Percentiles rank a stretch among this genome's conserved stretches.
Evolutionary conservation across 2,113 vertebrate genomes (phyloP).

Genomic region (Aphyosemion australe): DNA sequence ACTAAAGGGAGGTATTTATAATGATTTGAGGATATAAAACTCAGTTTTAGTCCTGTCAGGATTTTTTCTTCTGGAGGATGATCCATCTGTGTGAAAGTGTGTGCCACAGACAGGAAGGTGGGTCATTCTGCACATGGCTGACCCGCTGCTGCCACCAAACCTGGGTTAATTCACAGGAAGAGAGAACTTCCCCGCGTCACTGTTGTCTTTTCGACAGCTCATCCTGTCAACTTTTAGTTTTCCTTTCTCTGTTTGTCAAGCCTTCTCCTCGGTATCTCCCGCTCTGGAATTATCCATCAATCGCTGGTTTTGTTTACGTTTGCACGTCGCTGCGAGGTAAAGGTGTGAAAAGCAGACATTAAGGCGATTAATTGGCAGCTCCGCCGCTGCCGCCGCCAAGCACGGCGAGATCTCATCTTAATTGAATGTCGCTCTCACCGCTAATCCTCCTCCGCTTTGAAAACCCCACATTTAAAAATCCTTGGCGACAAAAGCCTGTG

Average conservation of each 20-base stretch:
- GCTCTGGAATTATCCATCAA: slow-evolving; percentile 29
- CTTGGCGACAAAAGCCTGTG: slow-evolving; percentile 65
- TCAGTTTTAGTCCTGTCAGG: slow-evolving; percentile 50
- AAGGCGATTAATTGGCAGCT: slow-evolving; percentile 77
- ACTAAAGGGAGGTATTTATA: slow-evolving; percentile 1
- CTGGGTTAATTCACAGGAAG: slow-evolving; percentile 56
- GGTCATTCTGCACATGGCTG: slow-evolving; percentile 70
- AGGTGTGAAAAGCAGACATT: slow-evolving; percentile 70
- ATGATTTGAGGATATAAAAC: slow-evolving; percentile 29
- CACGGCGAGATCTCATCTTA: slow-evolving; percentile 75
- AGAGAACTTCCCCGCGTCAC: slow-evolving; percentile 4
- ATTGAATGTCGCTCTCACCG: slow-evolving; percentile 77
- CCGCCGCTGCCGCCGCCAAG: slow-evolving; percentile 20
- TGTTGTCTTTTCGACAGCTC: background rate
- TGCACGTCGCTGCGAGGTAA: slow-evolving; percentile 46
- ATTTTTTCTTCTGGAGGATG: background rate
- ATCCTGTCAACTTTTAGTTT: background rate
- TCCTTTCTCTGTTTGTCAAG: slow-evolving; percentile 7
- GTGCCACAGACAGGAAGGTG: slow-evolving; percentile 57
- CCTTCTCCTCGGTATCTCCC: slow-evolving; percentile 1
- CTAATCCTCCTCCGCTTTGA: slow-evolving; percentile 72
- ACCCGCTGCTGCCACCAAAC: slow-evolving; percentile 37
- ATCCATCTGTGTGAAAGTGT: background rate
- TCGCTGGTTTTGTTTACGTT: slow-evolving; percentile 49
- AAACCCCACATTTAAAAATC: slow-evolving; percentile 64